phyloP scores from a whole-genome alignment of 2,113 vertebrate genomes.

The Podilymbus podiceps region DNA sequence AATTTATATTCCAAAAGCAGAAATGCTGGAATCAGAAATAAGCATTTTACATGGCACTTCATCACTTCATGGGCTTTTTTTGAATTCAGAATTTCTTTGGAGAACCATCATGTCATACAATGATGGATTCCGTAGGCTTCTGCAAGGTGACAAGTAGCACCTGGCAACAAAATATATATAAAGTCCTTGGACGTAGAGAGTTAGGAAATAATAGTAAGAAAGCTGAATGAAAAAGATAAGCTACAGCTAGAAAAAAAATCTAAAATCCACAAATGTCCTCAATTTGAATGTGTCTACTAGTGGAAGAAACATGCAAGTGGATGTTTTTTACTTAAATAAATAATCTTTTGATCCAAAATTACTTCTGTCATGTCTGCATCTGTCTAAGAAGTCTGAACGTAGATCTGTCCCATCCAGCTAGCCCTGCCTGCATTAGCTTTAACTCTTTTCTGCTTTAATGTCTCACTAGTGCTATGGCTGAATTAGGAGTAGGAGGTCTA shows the following conservation, averaged over 20 bases:
- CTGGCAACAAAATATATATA: background rate
- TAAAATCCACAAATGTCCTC: background rate
- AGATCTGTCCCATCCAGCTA: background rate
- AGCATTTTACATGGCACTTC: background rate
- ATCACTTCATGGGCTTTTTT: background rate
- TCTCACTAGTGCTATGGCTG: background rate
- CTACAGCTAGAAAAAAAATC: background rate
- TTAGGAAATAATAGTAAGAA: background rate
- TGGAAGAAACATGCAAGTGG: background rate
- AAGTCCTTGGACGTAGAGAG: background rate
- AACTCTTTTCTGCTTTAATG: background rate
- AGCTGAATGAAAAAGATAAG: background rate
- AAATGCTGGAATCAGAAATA: background rate
- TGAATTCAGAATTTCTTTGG: background rate
- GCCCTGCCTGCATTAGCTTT: background rate
- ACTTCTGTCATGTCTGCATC: background rate
- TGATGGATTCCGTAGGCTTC: background rate
- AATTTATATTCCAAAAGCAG: background rate
- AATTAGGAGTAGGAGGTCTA: background rate
- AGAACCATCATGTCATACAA: background rate
- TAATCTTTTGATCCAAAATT: background rate
- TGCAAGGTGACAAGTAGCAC: background rate
- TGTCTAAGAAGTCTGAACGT: background rate
- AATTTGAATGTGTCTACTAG: background rate
- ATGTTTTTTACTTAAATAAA: background rate